These are phyloP conservation scores for Bovichtus diacanthus DNA, from an alignment of 2,797 vertebrate species.

Conservation along the genomic window DNA sequence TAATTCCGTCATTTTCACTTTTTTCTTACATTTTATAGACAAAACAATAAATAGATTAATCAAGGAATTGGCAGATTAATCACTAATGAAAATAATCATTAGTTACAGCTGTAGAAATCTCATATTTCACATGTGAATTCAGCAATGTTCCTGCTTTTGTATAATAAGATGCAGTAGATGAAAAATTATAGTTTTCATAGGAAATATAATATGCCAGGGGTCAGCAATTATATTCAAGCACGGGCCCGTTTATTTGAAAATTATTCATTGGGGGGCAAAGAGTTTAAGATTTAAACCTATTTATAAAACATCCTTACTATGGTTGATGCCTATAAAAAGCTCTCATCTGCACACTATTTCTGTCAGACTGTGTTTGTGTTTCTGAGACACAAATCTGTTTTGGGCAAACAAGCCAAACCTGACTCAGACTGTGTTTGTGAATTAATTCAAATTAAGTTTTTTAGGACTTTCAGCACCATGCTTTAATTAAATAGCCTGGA, in stretches of 20 bases:
- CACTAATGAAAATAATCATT: background rate
- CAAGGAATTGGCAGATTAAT: background rate
- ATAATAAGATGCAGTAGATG: background rate
- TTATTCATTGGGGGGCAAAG: background rate
- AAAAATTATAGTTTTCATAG: background rate
- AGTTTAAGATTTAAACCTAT: background rate
- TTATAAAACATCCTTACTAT: too few species aligned
- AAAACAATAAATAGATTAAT: background rate
- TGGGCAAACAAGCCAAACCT: constrained; percentile 3
- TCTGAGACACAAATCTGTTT: constrained; percentile 1
- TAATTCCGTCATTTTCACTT: background rate
- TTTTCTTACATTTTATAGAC: background rate
- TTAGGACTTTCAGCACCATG: background rate
- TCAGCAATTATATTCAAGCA: too few species aligned
- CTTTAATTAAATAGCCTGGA: background rate
- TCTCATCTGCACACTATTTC: background rate
- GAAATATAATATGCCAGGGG: background rate
- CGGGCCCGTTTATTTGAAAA: too few species aligned
- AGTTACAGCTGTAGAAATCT: background rate
- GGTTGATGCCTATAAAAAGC: background rate
- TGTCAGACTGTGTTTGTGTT: constrained; percentile 2
- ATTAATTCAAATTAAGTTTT: background rate
- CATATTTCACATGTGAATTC: background rate
- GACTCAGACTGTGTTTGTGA: background rate
- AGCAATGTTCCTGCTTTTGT: background rate